Base-by-base conservation (phyloP, 2,888 invertebrate species). In the Abrostola triplasia region DNA sequence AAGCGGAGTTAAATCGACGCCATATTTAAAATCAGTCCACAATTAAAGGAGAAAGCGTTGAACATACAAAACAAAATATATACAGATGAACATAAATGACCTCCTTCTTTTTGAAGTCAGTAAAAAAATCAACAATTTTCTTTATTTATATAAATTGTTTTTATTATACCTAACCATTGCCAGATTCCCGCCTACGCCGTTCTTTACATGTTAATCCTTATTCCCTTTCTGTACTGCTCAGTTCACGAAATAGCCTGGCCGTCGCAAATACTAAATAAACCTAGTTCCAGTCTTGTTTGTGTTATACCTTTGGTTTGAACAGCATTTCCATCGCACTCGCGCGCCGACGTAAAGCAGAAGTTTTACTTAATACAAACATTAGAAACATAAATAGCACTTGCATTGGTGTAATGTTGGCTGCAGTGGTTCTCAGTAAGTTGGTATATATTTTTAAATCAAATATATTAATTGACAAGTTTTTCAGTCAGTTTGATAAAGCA, bases 261-360 rank as follows among this genome's bases (percentile, higher is more conserved):
- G 2, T 50, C 12, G 41, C 37, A 2, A 12, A 24, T 52, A 13
- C 13, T 48, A 73, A 68, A 58, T 62, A 70, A 70, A 74, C 54
- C 47, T 48, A 54, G 62, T 36, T 74, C 13, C 53, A 49, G 37
- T 40, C 67, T 56, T 36, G 47, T 59, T 47, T 52, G 24, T 40
- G 24, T 12, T 9, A 38, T 12, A 40, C 42, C 42, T 12, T 10
- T 69, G 48, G 9, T n/a, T 68, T n/a, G 54, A 49, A 8, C 54
- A 74, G 70, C 62, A 44, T 74, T 70, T 61, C 42, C 70, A 74
- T 74, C 54, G 12, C 44, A 8, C 13, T 13, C 5, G 44, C 44
- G 12, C 12, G 12, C 44, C 5, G 7, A 13, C 8, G 13, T 44
- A 44, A 5, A n/a, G 10, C n/a, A 41, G n/a, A n/a, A 41, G 8